Evolutionary conservation across 2,797 vertebrate genomes (phyloP).

Genomic region (Rachycentron canadum): DNA sequence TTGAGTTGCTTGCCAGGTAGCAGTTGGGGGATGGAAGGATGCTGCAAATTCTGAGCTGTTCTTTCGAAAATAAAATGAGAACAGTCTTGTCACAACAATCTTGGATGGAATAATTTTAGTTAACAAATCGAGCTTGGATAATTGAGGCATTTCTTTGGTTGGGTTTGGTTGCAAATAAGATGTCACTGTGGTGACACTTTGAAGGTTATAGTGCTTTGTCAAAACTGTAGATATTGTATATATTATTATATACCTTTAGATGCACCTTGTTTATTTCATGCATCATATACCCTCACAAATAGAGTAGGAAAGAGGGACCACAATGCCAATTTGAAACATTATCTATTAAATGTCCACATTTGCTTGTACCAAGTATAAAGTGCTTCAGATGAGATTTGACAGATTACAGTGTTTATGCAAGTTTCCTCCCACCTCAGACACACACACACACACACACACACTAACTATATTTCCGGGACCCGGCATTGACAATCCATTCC

Average conservation of each 20-base stretch:
- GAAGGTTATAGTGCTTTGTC: background rate
- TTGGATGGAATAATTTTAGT: slow-evolving; percentile 1
- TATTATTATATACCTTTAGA: background rate
- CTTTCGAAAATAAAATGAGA: background rate
- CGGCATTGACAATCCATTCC: too few relatives aligned
- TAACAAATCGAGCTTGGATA: background rate
- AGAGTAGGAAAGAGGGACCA: slow-evolving; percentile 12
- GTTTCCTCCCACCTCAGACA: slow-evolving; percentile 25
- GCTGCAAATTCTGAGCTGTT: background rate
- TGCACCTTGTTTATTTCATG: slow-evolving; percentile 8
- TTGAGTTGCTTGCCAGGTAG: background rate
- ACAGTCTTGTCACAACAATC: background rate
- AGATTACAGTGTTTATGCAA: slow-evolving; percentile 50
- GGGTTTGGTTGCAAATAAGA: background rate
- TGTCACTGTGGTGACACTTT: background rate
- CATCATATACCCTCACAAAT: slow-evolving; percentile 6
- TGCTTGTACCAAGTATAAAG: slow-evolving; percentile 8
- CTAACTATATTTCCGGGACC: background rate
- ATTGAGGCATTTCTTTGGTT: background rate
- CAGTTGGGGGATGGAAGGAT: background rate
- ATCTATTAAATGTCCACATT: background rate
- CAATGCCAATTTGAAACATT: slow-evolving; percentile 11
- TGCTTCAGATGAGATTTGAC: slow-evolving; percentile 42
- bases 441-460: slow-evolving; percentile 21
- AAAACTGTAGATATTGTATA: background rate